Evolutionary conservation across 2,888 invertebrate species (phyloP).

Genomic region (Colostygia pectinataria): DNA sequence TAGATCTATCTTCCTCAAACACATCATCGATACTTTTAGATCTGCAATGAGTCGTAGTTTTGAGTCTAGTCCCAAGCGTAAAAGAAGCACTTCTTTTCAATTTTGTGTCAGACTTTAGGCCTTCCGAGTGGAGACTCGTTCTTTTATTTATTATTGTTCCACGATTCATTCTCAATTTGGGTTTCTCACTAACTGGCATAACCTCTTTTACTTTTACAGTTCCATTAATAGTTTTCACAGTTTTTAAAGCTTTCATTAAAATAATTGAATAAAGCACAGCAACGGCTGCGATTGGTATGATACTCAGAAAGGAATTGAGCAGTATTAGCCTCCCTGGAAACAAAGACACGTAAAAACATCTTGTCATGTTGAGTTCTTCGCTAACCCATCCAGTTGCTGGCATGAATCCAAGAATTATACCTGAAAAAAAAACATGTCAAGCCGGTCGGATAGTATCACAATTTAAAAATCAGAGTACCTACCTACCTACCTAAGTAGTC

Average conservation of each 20-base stretch:
- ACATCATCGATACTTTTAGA: conserved; percentile 62
- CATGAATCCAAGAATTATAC: conserved; percentile 82
- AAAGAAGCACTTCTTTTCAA: conserved; percentile 64
- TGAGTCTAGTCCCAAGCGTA: conserved; percentile 33
- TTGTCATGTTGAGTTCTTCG: conserved; percentile 47
- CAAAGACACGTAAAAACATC: conserved; percentile 83
- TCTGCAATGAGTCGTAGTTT: conserved; percentile 33
- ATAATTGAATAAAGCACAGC: conserved; percentile 83
- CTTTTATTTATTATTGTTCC: conserved; percentile 45
- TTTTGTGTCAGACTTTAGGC: conserved; percentile 29
- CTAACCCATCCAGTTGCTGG: conserved; percentile 83
- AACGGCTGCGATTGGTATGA: conserved; percentile 74
- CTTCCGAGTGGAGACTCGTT: conserved; percentile 34
- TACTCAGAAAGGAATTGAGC: conserved; percentile 80
- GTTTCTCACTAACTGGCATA: conserved; percentile 35
- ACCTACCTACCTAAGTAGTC: too few species aligned
- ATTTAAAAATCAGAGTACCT: conserved; percentile 5
- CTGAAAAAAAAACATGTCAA: conserved; percentile 49
- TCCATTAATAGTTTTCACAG: conserved; percentile 56
- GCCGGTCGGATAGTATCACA: too few species aligned
- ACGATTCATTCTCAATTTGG: conserved; percentile 61
- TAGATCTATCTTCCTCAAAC: conserved; percentile 31
- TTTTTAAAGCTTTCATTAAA: conserved; percentile 81
- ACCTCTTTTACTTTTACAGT: conserved; percentile 48
- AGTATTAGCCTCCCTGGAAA: conserved; percentile 81